These are phyloP conservation scores for Hirudinaria manillensis DNA, from an alignment of 2,888 invertebrate genomes.

Conservation along the genomic window DNA sequence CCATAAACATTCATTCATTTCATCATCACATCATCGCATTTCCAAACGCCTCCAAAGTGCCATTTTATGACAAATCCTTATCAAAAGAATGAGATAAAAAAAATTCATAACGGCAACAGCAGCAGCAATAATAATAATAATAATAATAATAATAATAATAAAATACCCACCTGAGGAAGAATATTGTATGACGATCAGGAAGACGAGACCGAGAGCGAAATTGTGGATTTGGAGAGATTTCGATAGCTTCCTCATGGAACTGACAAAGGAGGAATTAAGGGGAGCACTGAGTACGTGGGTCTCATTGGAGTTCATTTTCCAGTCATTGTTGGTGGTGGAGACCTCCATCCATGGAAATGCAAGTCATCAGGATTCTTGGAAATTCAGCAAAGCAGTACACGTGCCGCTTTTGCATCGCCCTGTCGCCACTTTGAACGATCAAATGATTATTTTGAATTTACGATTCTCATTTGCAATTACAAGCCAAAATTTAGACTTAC, in stretches of 20 bases:
- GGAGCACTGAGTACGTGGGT: background rate
- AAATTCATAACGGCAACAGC: no score
- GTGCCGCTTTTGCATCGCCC: background rate
- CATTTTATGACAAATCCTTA: no score
- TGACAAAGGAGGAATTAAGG: conserved; percentile 6
- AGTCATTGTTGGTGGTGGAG: conserved; percentile 8
- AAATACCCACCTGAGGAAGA: background rate
- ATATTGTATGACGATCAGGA: conserved; percentile 9
- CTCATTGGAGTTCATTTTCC: conserved; percentile 1
- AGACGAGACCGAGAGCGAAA: background rate
- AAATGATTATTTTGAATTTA: background rate
- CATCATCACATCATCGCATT: no score
- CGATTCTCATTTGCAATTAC: background rate
- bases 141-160: background rate
- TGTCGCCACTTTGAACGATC: background rate
- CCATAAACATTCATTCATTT: no score
- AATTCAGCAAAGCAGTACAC: background rate
- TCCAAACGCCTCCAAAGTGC: no score
- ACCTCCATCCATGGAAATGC: background rate
- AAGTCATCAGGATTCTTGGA: background rate
- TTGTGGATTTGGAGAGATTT: background rate
- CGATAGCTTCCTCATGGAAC: background rate
- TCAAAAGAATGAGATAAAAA: no score
- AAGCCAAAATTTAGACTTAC: no score
- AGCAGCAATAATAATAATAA: background rate